These are phyloP conservation scores for Maniola jurtina DNA, from an alignment of 1,140 invertebrate species.

Conservation along the genomic window DNA sequence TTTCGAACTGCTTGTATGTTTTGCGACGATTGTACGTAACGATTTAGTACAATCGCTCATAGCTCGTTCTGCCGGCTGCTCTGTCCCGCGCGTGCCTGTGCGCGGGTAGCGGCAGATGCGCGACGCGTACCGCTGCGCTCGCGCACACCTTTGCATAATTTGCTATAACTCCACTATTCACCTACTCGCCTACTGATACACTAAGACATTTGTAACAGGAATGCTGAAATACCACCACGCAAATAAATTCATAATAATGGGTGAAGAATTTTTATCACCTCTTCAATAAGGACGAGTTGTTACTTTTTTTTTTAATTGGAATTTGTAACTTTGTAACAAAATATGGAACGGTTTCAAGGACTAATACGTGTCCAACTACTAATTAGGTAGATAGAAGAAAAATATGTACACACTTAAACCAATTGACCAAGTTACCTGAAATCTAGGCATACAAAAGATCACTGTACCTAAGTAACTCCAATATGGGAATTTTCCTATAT, in stretches of 20 bases:
- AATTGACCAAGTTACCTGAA: no score
- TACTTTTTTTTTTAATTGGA: neutral
- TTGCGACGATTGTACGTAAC: no score
- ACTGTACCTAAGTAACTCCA: no score
- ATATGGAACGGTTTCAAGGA: no score
- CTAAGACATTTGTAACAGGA: constrained; percentile 18
- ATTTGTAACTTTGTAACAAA: neutral
- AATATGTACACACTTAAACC: no score
- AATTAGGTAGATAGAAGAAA: no score
- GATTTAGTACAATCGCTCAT: neutral
- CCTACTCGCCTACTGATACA: constrained; percentile 32
- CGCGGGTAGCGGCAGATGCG: constrained; percentile 51
- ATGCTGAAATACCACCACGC: constrained; percentile 18
- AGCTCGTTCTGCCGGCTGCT: constrained; percentile 38
- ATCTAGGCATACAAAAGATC: no score
- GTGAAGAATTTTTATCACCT: constrained; percentile 8
- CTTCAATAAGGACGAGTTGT: constrained; percentile 5
- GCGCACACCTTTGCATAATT: constrained; percentile 40
- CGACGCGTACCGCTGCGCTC: constrained; percentile 33
- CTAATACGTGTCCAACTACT: no score
- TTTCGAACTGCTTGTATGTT: no score
- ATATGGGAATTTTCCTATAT: no score
- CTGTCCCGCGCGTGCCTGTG: constrained; percentile 40
- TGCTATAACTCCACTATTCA: constrained; percentile 12
- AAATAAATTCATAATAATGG: neutral